A percentile compares a stretch with the other conserved stretches of the same genome.
Conservation (phyloP, 2,113 vertebrate species). For the Herpailurus yagouaroundi region DNA sequence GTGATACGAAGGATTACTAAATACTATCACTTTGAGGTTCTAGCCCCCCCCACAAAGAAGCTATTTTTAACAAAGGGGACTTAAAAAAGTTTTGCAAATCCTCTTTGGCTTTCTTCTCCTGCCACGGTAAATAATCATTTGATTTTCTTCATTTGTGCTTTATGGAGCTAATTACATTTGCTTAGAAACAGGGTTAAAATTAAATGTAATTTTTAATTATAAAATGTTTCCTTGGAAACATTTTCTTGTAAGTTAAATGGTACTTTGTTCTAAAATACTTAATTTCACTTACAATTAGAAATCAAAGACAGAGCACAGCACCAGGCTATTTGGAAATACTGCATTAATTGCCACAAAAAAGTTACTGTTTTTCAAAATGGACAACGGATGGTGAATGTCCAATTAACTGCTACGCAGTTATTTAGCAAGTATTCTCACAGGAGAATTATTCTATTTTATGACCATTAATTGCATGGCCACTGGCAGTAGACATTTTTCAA, state of each 20-base stretch:
- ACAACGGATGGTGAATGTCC: conserved; percentile 61
- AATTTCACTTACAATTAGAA: conserved; percentile 81
- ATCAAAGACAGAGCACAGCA: conserved; percentile 77
- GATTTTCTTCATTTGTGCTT: conserved; percentile 78
- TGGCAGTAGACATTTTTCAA: neutral
- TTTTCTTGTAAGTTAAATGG: conserved; percentile 78
- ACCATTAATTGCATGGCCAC: conserved; percentile 41
- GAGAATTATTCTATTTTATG: conserved; percentile 79
- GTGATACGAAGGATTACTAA: conserved; percentile 65
- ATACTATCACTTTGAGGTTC: conserved; percentile 61
- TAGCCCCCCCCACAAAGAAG: conserved; percentile 76
- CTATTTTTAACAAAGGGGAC: conserved; percentile 70
- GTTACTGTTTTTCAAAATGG: conserved; percentile 77
- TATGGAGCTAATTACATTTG: conserved; percentile 85
- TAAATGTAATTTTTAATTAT: conserved; percentile 87
- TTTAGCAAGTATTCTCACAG: conserved; percentile 71
- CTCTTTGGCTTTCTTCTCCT: conserved; percentile 81
- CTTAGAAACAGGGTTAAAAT: conserved; percentile 83
- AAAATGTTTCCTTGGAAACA: conserved; percentile 83
- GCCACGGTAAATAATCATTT: conserved; percentile 78
- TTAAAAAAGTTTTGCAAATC: conserved; percentile 79
- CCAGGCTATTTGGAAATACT: conserved; percentile 77
- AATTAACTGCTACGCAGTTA: conserved; percentile 68
- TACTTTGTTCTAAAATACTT: conserved; percentile 81
- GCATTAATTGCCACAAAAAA: conserved; percentile 65